Evolutionary conservation across 2,888 invertebrate species (phyloP).

Genomic region (Nezara viridula): DNA sequence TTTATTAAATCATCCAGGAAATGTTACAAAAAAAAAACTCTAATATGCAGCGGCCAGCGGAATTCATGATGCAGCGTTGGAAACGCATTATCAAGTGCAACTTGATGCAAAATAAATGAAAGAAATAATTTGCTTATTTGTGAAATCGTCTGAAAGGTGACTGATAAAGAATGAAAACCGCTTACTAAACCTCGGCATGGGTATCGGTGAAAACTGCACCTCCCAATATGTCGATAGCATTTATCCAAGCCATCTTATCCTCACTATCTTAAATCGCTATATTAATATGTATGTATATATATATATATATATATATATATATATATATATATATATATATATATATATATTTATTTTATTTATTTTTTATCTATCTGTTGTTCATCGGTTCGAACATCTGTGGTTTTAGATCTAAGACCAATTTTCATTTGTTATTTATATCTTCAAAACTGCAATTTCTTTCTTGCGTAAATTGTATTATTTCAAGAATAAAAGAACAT

Average conservation of each 20-base stretch:
- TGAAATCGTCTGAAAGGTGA: slow-evolving; percentile 26
- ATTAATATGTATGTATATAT: no score
- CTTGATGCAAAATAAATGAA: slow-evolving; percentile 18
- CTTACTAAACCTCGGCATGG: background rate
- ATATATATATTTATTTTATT: no score
- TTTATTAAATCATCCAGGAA: background rate
- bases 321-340: no score
- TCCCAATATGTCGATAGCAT: slow-evolving; percentile 4
- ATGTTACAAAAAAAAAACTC: background rate
- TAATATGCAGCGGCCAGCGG: background rate
- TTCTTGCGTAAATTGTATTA: no score
- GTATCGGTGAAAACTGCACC: slow-evolving; percentile 40
- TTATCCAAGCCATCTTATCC: no score
- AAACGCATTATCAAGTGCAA: slow-evolving; percentile 47
- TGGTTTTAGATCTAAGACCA: no score
- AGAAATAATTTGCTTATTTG: slow-evolving; percentile 40
- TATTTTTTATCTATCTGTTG: no score
- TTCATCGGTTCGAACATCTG: no score
- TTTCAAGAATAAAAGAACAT: no score
- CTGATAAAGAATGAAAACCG: slow-evolving; percentile 7
- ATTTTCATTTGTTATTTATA: no score
- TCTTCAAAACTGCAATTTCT: no score
- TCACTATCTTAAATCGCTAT: background rate
- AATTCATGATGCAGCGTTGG: background rate
- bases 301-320: no score